phyloP scores from a whole-genome alignment of 1,140 invertebrate species.

The Hypsibius dujardini region DNA sequence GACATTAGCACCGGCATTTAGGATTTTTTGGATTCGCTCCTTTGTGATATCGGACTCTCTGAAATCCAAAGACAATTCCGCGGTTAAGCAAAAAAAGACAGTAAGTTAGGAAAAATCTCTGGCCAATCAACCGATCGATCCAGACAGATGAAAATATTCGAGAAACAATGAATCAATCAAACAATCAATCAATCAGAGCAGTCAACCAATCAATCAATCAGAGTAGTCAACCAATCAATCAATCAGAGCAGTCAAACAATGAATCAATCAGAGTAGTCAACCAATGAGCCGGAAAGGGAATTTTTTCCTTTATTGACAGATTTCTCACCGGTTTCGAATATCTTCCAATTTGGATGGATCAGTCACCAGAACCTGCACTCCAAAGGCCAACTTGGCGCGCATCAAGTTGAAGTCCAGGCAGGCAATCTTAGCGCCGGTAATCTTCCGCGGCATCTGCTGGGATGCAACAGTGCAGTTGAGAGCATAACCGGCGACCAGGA shows the following conservation, averaged over 20 bases:
- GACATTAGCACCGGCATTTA: conserved; percentile 83
- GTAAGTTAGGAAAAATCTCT: no score
- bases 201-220: no score
- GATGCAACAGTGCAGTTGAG: conserved; percentile 95
- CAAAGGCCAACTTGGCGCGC: conserved; percentile 93
- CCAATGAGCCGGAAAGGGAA: no score
- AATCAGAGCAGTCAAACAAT: no score
- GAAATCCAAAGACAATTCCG: conserved; percentile 10
- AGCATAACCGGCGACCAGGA: conserved; percentile 82
- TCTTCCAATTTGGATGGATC: conserved; percentile 87
- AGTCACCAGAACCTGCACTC: conserved; percentile 76
- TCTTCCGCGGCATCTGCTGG: conserved; percentile 78
- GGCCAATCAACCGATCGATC: no score
- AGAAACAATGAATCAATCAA: no score
- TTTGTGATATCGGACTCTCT: conserved; percentile 93
- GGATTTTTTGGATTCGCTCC: conserved; percentile 86
- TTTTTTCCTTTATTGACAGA: background rate
- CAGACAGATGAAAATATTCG: no score
- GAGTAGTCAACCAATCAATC: no score
- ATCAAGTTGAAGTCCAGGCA: conserved; percentile 93
- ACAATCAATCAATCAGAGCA: no score
- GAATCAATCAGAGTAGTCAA: no score
- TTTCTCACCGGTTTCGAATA: conserved; percentile 52
- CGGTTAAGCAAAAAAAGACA: no score
- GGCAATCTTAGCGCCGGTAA: conserved; percentile 85